Evolutionary conservation across 1,140 invertebrate species (phyloP).

Genomic region (Bradynema listronoti): DNA sequence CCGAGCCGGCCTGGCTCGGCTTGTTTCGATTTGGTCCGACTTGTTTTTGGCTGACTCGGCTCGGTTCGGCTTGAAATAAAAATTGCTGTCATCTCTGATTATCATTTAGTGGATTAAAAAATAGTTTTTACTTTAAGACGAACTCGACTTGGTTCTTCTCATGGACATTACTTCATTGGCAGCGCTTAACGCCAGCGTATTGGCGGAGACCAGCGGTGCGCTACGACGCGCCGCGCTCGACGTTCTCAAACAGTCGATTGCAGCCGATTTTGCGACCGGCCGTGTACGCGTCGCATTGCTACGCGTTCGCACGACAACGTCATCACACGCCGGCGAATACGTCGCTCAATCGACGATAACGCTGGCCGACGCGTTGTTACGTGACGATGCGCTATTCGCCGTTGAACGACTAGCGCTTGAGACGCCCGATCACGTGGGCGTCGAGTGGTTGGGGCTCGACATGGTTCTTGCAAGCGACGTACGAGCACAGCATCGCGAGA

Average conservation of each 20-base stretch:
- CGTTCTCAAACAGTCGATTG: conserved; percentile 9
- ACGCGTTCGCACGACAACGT: background rate
- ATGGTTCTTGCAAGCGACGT: background rate
- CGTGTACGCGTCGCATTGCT: conserved; percentile 9
- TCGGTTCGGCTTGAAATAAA: too few relatives aligned
- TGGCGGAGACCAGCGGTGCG: too few relatives aligned
- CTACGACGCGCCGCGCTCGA: conserved; percentile 24
- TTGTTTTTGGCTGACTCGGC: too few relatives aligned
- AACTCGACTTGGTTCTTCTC: too few relatives aligned
- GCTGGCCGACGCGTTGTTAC: conserved; percentile 10
- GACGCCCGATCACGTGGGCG: background rate
- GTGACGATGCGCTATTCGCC: conserved; percentile 27
- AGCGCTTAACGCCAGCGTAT: too few relatives aligned
- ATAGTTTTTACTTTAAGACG: too few relatives aligned
- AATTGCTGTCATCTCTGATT: too few relatives aligned
- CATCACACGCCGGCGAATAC: conserved; percentile 5
- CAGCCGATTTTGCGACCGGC: conserved; percentile 6
- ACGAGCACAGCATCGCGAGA: background rate
- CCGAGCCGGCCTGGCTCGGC: too few relatives aligned
- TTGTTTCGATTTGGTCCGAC: too few relatives aligned
- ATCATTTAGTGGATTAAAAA: too few relatives aligned
- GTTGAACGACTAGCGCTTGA: conserved; percentile 10
- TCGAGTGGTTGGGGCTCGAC: background rate
- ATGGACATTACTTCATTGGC: too few relatives aligned
- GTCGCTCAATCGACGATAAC: conserved; percentile 8